Evolutionary conservation across 2,888 invertebrate genomes (phyloP).

Genomic region (Dasypogon diadema): DNA sequence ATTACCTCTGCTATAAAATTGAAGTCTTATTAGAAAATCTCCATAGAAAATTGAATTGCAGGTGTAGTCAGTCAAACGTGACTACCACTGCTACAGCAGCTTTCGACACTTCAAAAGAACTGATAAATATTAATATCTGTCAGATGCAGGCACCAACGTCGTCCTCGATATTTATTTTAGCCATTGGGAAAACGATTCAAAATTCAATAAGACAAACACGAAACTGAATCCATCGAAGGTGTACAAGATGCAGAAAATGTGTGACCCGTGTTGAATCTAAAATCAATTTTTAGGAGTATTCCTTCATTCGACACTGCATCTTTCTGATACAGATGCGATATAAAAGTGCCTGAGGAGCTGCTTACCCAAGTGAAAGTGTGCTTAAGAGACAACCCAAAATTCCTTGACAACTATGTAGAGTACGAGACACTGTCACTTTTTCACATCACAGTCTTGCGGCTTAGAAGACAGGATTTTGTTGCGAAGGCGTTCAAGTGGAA

Average conservation of each 20-base stretch:
- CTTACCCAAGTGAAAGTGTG: too few relatives aligned
- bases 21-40: too few relatives aligned
- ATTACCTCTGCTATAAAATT: too few relatives aligned
- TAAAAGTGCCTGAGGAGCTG: too few relatives aligned
- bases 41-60: not conserved
- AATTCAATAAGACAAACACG: conserved; percentile 17
- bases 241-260: not conserved
- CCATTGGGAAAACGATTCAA: not conserved
- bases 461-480: conserved; percentile 13
- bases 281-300: too few relatives aligned
- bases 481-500: conserved; percentile 14
- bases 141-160: not conserved
- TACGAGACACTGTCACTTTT: too few relatives aligned
- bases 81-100: not conserved
- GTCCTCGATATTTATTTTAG: not conserved
- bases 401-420: conserved; percentile 14
- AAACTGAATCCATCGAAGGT: not conserved
- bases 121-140: conserved; percentile 2
- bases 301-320: too few relatives aligned
- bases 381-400: not conserved
- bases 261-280: too few relatives aligned
- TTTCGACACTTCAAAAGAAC: not conserved
- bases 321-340: too few relatives aligned
- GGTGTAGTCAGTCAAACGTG: not conserved
- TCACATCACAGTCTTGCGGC: not conserved